Conservation (phyloP, 2,888 invertebrate species). For the Drosophila testacea region DNA sequence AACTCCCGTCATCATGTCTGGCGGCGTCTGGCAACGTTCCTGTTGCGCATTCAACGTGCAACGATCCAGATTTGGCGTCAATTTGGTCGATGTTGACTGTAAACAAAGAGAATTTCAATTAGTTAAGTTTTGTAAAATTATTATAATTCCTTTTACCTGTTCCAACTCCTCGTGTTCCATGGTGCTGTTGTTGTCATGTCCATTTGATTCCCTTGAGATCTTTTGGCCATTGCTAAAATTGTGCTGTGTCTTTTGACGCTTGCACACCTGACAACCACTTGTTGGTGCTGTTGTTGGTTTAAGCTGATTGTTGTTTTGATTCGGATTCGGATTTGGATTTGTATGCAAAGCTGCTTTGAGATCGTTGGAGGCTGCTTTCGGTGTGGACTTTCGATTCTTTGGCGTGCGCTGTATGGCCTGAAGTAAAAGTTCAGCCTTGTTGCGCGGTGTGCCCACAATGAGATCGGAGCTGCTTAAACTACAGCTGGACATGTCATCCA, state of each 20-base stretch:
- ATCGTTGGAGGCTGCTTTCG: conserved; percentile 13
- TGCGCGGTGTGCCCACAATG: conserved; percentile 82
- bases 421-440: conserved; percentile 86
- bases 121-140: too few relatives aligned
- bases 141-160: too few relatives aligned
- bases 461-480: conserved; percentile 78
- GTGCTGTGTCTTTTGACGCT: conserved; percentile 85
- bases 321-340: not conserved
- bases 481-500: conserved; percentile 70
- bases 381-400: conserved; percentile 78
- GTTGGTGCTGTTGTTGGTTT: conserved; percentile 37
- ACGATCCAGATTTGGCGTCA: conserved; percentile 77
- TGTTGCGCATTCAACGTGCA: conserved; percentile 51
- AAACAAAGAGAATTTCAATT: not conserved
- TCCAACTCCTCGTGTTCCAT: conserved; percentile 53
- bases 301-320: conserved; percentile 50
- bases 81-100: conserved; percentile 63
- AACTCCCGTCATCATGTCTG: conserved; percentile 20
- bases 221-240: conserved; percentile 63
- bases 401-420: conserved; percentile 87
- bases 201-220: conserved; percentile 11
- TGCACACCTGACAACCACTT: conserved; percentile 84
- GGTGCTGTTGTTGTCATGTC: conserved; percentile 31
- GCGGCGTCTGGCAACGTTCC: conserved; percentile 65
- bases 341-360: not conserved